Conservation (phyloP, 2,888 invertebrate species). For the Eupelmus urozonus region DNA sequence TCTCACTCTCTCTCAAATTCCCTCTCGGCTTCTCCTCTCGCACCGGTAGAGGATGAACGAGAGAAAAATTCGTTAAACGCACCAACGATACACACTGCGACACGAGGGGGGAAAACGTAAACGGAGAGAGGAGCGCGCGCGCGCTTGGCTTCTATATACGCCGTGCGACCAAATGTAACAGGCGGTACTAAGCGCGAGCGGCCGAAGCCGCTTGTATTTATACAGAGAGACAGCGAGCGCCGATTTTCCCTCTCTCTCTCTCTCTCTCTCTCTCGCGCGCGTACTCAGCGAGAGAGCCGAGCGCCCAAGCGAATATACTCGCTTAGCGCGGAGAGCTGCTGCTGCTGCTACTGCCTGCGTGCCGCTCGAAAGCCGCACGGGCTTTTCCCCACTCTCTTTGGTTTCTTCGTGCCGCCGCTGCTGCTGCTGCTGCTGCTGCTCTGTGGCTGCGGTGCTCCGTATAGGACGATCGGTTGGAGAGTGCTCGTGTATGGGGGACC, state of each 20-base stretch:
- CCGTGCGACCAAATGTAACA: conserved; percentile 45
- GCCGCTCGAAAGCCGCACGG: conserved; percentile 32
- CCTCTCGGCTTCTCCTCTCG: neutral
- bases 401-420: neutral
- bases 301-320: too few species aligned
- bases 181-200: conserved; percentile 70
- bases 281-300: neutral
- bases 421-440: neutral
- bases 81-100: neutral
- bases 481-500: neutral
- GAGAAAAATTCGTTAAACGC: neutral
- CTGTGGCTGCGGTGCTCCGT: neutral
- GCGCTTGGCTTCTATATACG: too few species aligned
- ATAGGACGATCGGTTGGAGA: neutral
- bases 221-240: conserved; percentile 67
- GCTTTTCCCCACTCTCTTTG: conserved; percentile 40
- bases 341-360: too few species aligned
- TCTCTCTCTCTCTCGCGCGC: neutral
- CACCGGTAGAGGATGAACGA: neutral
- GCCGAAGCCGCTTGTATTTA: conserved; percentile 73
- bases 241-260: conserved; percentile 59
- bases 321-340: neutral
- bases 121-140: too few species aligned
- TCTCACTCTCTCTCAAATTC: too few species aligned
- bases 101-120: conserved; percentile 39